phyloP scores from a whole-genome alignment of 2,113 vertebrate genomes.

The Embiotoca jacksoni region DNA sequence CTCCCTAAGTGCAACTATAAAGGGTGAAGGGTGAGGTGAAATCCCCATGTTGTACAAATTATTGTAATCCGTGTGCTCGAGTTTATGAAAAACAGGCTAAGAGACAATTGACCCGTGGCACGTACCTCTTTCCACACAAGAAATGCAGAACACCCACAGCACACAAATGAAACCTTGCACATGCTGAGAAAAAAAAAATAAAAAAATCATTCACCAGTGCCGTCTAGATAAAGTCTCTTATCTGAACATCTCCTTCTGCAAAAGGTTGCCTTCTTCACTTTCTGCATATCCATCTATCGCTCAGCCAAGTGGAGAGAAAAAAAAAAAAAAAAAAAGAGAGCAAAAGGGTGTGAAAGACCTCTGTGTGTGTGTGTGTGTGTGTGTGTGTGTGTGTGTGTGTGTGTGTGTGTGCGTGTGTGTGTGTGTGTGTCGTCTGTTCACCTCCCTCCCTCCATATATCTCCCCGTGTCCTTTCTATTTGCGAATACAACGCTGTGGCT shows the following conservation, averaged over 20 bases:
- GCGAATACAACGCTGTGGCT: neutral
- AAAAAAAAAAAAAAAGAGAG: constrained; percentile 26
- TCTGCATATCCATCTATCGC: constrained; percentile 25
- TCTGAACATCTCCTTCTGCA: constrained; percentile 43
- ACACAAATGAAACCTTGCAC: constrained; percentile 7
- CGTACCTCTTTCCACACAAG: neutral
- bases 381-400: too few relatives aligned
- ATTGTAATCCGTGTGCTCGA: neutral
- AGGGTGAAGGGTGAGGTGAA: neutral
- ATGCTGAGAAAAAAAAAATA: constrained; percentile 7
- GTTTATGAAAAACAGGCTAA: neutral
- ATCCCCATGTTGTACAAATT: neutral
- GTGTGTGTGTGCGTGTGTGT: neutral
- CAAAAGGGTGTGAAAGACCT: constrained; percentile 51
- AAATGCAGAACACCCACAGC: constrained; percentile 1
- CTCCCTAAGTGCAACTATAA: too few relatives aligned
- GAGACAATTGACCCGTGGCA: neutral
- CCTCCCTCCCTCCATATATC: neutral
- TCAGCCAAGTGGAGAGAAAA: constrained; percentile 23
- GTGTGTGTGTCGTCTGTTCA: neutral
- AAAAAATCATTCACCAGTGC: neutral
- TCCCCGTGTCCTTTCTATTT: neutral
- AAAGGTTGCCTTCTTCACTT: constrained; percentile 38
- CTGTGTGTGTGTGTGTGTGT: too few relatives aligned
- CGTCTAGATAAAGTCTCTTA: constrained; percentile 38